These are phyloP conservation scores for Dione vanillae DNA, from an alignment of 2,888 invertebrate species.

Conservation along the genomic window DNA sequence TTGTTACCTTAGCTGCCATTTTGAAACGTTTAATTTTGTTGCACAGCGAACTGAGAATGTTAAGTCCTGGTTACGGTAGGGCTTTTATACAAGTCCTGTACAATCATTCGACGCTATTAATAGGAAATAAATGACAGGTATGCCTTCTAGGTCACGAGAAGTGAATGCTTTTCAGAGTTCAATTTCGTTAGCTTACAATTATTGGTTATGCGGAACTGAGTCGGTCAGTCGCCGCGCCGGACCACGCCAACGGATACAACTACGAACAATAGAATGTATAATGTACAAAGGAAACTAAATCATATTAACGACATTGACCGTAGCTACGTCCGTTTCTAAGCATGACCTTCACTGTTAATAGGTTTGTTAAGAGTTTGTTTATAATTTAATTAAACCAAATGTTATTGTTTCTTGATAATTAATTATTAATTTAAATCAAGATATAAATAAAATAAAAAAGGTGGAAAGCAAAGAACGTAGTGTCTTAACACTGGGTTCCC, in stretches of 20 bases:
- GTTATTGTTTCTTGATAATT: too few relatives aligned
- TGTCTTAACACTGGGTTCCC: too few relatives aligned
- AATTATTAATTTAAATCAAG: too few relatives aligned
- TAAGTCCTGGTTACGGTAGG: slow-evolving; percentile 63
- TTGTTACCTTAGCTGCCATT: slow-evolving; percentile 81
- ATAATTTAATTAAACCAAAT: too few relatives aligned
- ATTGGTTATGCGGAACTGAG: slow-evolving; percentile 71
- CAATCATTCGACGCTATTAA: slow-evolving; percentile 70
- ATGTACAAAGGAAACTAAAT: slow-evolving; percentile 43
- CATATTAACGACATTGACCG: slow-evolving; percentile 41
- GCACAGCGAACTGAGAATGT: slow-evolving; percentile 79
- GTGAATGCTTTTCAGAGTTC: slow-evolving; percentile 72
- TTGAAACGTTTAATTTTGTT: slow-evolving; percentile 71
- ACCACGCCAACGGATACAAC: slow-evolving; percentile 49
- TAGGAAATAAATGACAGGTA: slow-evolving; percentile 77
- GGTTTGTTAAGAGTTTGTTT: slow-evolving; percentile 34
- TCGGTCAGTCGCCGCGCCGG: slow-evolving; percentile 42
- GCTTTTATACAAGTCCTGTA: slow-evolving; percentile 69
- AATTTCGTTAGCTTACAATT: slow-evolving; percentile 64
- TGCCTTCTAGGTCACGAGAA: slow-evolving; percentile 70
- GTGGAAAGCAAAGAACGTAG: too few relatives aligned
- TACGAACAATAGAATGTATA: slow-evolving; percentile 36
- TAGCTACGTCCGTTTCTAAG: slow-evolving; percentile 44
- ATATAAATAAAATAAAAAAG: too few relatives aligned
- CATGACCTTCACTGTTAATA: slow-evolving; percentile 41